phyloP scores from a whole-genome alignment of 2,797 vertebrate genomes.

The Sebastes taczanowskii region DNA sequence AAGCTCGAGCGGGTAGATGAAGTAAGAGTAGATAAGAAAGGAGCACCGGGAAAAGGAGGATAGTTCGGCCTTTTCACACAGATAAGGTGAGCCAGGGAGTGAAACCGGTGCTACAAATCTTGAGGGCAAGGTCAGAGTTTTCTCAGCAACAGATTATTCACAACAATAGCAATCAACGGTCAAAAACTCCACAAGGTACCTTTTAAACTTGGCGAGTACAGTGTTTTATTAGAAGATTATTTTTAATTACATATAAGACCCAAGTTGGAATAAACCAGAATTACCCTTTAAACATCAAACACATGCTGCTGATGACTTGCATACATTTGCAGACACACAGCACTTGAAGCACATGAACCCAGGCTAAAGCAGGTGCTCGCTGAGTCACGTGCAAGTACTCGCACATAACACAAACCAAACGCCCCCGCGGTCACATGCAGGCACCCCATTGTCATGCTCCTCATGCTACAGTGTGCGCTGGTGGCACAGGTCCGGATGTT shows the following conservation, averaged over 20 bases:
- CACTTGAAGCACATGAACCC: constrained; percentile 20
- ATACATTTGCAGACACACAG: constrained; percentile 34
- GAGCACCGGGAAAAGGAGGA: not conserved
- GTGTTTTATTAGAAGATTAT: not conserved
- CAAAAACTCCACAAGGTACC: not conserved
- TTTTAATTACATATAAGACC: too few relatives aligned
- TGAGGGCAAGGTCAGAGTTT: not conserved
- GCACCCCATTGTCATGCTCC: constrained; percentile 39
- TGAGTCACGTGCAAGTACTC: constrained; percentile 49
- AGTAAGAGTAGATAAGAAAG: not conserved
- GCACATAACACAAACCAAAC: constrained; percentile 40
- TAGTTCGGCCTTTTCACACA: not conserved
- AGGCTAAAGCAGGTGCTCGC: constrained; percentile 58
- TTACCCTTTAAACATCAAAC: constrained; percentile 26
- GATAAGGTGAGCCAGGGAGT: not conserved
- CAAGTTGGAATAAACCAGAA: not conserved
- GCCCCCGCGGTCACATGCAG: constrained; percentile 34
- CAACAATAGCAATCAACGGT: not conserved
- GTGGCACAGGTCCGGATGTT: constrained; percentile 56
- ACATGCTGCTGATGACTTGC: constrained; percentile 36
- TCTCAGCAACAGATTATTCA: not conserved
- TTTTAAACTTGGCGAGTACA: not conserved
- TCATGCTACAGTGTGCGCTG: constrained; percentile 5
- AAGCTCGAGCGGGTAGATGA: not conserved
- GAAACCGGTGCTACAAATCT: not conserved